Base-by-base conservation (phyloP, 2,797 vertebrate genomes). In the Catharus ustulatus region DNA sequence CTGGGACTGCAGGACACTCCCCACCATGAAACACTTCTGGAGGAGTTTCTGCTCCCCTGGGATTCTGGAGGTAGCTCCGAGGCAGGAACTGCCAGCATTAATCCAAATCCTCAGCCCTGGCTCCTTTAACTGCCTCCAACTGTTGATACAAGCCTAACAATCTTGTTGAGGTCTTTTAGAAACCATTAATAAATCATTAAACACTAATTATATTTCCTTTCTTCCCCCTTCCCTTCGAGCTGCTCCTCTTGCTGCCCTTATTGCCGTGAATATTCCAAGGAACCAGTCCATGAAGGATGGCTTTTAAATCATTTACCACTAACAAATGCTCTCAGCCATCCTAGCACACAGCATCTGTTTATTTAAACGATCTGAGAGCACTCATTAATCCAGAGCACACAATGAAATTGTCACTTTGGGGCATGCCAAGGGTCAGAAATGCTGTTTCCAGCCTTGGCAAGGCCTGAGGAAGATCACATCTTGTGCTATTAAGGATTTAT, bases 121-220 rank as follows among this genome's bases (percentile, higher is more conserved):
- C 32, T 46, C 26, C 58, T 82, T 17, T 29, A 19, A 22, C 85
- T 62, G 46, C 78, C 85, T 87, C 69, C 62, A 76, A 22, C 48
- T 74, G 57, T 84, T 94, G 78, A 34, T 76, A 81, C 54, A 94
- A 54, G 30, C 43, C 52, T 36, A 78, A 85, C 0, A 4, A 55
- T n/a, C 81, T 68, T 48, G 11, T 84, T 95, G 32, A 75, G 64
- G 34, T 80, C 87, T 87, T 94, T 18, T 85, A 85, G 61, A 81
- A 94, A 80, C 48, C 79, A 84, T 93, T 78, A 86, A 94, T 94
- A 95, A 96, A 83, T 90, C 95, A 93, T 96, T 78, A 94, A 85
- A 38, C 72, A 51, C 64, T 75, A 75, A 92, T 80, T 80, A 19
- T 45, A 55, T 52, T 69, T 26, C 74, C 57, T 86, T 67, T 87